Evolutionary conservation across 2,113 vertebrate species (phyloP).

Genomic region (Odontophorus gujanensis): DNA sequence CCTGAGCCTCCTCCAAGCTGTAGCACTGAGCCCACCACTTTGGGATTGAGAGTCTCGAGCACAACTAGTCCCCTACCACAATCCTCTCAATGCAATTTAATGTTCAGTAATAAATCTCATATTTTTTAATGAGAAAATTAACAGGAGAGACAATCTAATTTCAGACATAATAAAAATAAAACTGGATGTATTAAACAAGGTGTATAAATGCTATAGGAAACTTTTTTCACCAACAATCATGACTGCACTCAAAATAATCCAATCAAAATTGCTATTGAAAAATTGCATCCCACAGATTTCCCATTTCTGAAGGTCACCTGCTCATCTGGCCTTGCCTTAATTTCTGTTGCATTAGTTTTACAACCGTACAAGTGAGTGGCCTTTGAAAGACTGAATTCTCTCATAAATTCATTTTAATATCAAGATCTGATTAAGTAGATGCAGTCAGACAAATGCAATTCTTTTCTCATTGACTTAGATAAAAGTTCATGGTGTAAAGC

Average conservation of each 20-base stretch:
- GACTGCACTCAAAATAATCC: neutral
- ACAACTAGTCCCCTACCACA: neutral
- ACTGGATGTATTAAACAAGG: slow-evolving; percentile 45
- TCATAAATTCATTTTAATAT: neutral
- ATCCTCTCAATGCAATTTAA: neutral
- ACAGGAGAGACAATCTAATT: slow-evolving; percentile 48
- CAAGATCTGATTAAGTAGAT: neutral
- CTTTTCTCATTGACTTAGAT: neutral
- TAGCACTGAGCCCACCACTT: fast-evolving
- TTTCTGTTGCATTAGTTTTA: slow-evolving; percentile 15
- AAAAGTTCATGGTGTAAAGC: neutral
- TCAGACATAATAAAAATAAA: slow-evolving; percentile 57
- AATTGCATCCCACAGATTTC: neutral
- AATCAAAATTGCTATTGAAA: slow-evolving; percentile 30
- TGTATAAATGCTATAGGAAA: slow-evolving; percentile 26
- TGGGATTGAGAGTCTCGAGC: neutral
- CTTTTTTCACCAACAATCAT: slow-evolving; percentile 10
- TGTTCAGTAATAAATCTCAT: slow-evolving; percentile 39
- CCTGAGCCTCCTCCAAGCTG: fast-evolving
- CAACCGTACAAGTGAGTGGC: neutral
- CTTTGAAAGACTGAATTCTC: neutral
- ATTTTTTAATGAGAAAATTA: slow-evolving; percentile 63
- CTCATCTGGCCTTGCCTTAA: neutral
- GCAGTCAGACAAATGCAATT: neutral
- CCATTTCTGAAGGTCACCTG: slow-evolving; percentile 14